Conservation (phyloP, 2,797 vertebrate genomes). For the Buceros bicornis region DNA sequence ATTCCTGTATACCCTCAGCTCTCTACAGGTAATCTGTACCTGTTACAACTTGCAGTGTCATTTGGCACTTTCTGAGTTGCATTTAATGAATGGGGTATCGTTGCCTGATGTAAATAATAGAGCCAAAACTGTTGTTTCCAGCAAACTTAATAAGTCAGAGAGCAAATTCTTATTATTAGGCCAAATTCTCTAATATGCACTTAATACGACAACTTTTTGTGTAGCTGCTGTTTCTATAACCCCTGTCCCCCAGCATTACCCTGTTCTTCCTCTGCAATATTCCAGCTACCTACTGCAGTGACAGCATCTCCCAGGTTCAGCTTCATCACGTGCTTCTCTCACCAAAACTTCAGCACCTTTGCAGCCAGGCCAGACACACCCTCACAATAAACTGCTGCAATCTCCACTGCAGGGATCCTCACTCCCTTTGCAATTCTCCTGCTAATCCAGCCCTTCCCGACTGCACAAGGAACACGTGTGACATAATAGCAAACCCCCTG, state of each 20-base stretch:
- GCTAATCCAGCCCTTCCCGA: background rate
- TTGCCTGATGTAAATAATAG: background rate
- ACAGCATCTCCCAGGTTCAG: background rate
- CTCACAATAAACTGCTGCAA: background rate
- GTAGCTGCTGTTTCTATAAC: background rate
- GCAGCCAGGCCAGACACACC: background rate
- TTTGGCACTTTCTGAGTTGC: background rate
- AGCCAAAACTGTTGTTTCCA: background rate
- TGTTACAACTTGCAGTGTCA: background rate
- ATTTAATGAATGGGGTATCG: background rate
- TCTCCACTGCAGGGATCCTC: background rate
- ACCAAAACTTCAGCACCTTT: background rate
- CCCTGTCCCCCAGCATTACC: background rate
- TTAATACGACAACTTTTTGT: background rate
- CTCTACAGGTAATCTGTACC: background rate
- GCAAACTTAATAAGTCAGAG: background rate
- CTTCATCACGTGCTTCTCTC: rapidly evolving
- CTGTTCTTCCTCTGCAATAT: background rate
- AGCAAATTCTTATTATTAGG: background rate
- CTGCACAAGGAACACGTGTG: background rate
- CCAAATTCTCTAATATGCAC: background rate
- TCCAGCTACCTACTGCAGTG: background rate
- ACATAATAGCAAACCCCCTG: background rate
- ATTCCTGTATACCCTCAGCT: background rate
- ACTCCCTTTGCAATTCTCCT: background rate